Evolutionary conservation across 2,797 vertebrate genomes (phyloP).

Genomic region (Gorsachius magnificus): DNA sequence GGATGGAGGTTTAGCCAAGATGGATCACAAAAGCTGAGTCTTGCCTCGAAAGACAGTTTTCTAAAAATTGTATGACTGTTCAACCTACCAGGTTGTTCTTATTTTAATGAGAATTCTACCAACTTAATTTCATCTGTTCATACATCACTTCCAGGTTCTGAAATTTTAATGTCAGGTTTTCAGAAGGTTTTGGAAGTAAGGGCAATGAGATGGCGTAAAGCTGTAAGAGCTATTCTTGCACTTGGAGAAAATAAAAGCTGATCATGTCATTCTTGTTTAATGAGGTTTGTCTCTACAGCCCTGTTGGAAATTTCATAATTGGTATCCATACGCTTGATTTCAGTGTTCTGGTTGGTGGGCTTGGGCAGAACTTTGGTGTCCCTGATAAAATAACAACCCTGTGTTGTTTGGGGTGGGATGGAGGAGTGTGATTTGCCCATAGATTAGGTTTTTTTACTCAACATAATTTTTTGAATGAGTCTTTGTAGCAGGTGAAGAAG

Average conservation of each 20-base stretch:
- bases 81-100: neutral
- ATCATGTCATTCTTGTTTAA: neutral
- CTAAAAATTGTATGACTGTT: neutral
- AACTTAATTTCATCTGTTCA: neutral
- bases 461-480: neutral
- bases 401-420: neutral
- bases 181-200: neutral
- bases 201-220: neutral
- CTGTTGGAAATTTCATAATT: neutral
- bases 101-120: neutral
- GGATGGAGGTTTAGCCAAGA: slow-evolving; percentile 14
- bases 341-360: neutral
- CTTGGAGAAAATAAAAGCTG: neutral
- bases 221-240: neutral
- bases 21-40: slow-evolving; percentile 32
- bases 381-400: neutral
- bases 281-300: neutral
- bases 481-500: neutral
- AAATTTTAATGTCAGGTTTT: neutral
- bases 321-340: neutral
- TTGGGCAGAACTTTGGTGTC: neutral
- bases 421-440: neutral
- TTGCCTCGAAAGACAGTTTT: neutral
- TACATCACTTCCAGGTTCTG: neutral
- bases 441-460: neutral